These are phyloP conservation scores for Cordilura impudica DNA, from an alignment of 2,888 invertebrate genomes.

Conservation along the genomic window DNA sequence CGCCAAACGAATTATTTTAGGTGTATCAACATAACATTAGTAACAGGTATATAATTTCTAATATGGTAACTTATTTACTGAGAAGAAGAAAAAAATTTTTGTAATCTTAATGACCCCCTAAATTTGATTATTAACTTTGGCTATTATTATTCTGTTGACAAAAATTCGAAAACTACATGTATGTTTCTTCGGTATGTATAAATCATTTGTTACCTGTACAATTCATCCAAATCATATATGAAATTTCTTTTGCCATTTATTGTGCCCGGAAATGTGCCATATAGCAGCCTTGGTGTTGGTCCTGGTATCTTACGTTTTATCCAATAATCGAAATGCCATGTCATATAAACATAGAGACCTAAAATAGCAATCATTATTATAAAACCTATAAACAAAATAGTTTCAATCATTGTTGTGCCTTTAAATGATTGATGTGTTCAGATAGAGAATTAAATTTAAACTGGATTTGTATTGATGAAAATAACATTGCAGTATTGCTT, in stretches of 20 bases:
- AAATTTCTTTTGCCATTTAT: slow-evolving; percentile 71
- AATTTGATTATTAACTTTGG: too few species aligned
- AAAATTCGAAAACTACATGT: too few species aligned
- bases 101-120: too few species aligned
- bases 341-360: slow-evolving; percentile 65
- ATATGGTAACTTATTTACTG: too few species aligned
- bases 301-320: slow-evolving; percentile 68
- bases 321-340: slow-evolving; percentile 76
- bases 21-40: too few species aligned
- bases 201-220: slow-evolving; percentile 73
- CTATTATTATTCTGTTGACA: too few species aligned
- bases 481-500: neutral
- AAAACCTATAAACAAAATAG: neutral
- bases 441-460: neutral
- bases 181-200: too few species aligned
- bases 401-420: neutral
- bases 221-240: slow-evolving; percentile 73
- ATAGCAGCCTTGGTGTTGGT: slow-evolving; percentile 72
- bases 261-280: slow-evolving; percentile 72
- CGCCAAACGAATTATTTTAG: too few species aligned
- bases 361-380: neutral
- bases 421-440: neutral
- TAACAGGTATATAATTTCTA: too few species aligned
- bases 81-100: too few species aligned
- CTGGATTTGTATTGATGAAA: neutral